Evolutionary conservation across 2,797 vertebrate species (phyloP).

Genomic region (Gymnothorax javanicus): DNA sequence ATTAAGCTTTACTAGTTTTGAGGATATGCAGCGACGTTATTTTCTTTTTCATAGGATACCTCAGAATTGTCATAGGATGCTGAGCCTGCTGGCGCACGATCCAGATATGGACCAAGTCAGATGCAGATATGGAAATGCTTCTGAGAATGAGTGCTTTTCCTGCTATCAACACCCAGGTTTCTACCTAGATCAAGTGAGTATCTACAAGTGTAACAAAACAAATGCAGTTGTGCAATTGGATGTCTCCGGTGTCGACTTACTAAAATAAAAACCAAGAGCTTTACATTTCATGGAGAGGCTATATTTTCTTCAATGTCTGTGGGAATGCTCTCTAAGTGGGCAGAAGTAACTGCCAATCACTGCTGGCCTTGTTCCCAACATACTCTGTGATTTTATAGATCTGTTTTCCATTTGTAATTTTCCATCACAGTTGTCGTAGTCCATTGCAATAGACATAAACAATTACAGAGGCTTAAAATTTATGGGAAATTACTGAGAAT

Average conservation of each 20-base stretch:
- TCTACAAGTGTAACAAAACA: background rate
- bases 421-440: no score
- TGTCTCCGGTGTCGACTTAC: background rate
- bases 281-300: background rate
- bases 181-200: conserved; percentile 45
- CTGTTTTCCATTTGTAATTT: background rate
- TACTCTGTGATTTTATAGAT: background rate
- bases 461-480: background rate
- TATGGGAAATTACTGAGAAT: background rate
- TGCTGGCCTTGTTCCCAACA: background rate
- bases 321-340: background rate
- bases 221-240: background rate
- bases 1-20: no score
- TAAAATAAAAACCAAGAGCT: background rate
- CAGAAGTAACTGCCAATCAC: background rate
- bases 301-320: background rate
- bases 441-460: background rate
- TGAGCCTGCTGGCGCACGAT: conserved; percentile 62
- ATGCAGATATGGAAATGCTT: conserved; percentile 32
- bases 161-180: conserved; percentile 44
- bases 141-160: background rate
- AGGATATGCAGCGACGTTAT: no score
- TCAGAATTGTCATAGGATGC: conserved; percentile 63
- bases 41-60: conserved; percentile 18
- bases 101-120: conserved; percentile 62